Conservation (phyloP, 2,113 vertebrate species). For the Epinephelus moara region DNA sequence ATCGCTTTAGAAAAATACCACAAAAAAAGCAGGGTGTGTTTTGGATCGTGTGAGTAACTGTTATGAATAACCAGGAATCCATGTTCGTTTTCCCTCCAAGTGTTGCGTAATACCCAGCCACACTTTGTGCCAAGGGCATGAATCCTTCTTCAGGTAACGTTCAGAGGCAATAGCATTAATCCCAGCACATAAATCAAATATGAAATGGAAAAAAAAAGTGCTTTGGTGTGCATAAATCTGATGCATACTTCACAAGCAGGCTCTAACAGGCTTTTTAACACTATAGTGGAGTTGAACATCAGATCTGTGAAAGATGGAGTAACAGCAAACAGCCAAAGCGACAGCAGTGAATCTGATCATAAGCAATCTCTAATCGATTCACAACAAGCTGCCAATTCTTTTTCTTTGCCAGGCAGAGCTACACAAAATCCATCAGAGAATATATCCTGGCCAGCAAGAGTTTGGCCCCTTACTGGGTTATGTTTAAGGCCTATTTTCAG, state of each 20-base stretch:
- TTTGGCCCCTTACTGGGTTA: slow-evolving; percentile 5
- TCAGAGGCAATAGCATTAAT: slow-evolving; percentile 24
- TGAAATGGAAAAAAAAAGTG: not conserved
- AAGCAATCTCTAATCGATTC: not conserved
- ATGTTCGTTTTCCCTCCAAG: slow-evolving; percentile 20
- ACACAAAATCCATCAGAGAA: slow-evolving; percentile 1
- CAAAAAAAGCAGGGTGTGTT: slow-evolving; percentile 38
- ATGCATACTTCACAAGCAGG: not conserved
- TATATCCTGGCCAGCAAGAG: not conserved
- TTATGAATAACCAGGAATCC: slow-evolving; percentile 19
- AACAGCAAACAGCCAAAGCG: not conserved
- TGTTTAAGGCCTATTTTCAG: slow-evolving; percentile 64
- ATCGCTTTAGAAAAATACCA: slow-evolving; percentile 51
- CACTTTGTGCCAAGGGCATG: slow-evolving; percentile 12
- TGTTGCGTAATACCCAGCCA: slow-evolving; percentile 32
- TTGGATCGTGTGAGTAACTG: slow-evolving; percentile 9
- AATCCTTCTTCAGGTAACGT: slow-evolving; percentile 23
- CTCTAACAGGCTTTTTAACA: not conserved
- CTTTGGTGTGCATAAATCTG: not conserved
- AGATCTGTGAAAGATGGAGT: not conserved
- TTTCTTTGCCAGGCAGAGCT: not conserved
- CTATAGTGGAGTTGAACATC: not conserved
- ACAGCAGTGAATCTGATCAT: not conserved
- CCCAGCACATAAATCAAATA: not conserved
- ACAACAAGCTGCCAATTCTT: not conserved